Evolutionary conservation across 2,888 invertebrate genomes (phyloP).

Genomic region (Siphlonurus alternatus): DNA sequence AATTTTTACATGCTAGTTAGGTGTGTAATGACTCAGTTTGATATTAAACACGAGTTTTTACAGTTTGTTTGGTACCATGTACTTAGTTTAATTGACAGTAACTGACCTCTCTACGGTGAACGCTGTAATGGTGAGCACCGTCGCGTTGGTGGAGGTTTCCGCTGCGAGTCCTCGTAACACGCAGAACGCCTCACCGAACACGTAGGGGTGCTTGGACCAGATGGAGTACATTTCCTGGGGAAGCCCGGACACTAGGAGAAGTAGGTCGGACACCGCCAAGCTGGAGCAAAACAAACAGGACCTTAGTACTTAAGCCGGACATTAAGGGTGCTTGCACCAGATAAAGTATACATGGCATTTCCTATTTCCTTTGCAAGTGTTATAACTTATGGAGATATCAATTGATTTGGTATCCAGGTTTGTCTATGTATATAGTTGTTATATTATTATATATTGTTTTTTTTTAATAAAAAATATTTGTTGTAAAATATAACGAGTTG

Average conservation of each 20-base stretch:
- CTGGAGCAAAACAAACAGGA: conserved; percentile 22
- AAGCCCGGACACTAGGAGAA: conserved; percentile 28
- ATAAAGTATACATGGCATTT: not conserved
- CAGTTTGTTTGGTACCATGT: too few relatives aligned
- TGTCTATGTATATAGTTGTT: too few relatives aligned
- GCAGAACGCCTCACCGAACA: conserved; percentile 29
- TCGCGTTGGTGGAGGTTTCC: conserved; percentile 35
- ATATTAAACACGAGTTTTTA: too few relatives aligned
- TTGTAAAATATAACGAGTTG: too few relatives aligned
- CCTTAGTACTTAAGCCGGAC: not conserved
- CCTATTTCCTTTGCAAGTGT: too few relatives aligned
- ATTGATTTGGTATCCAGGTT: too few relatives aligned
- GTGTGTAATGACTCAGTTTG: too few relatives aligned
- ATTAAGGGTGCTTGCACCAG: not conserved
- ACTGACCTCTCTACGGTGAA: conserved; percentile 29
- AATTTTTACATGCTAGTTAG: too few relatives aligned
- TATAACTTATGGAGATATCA: too few relatives aligned
- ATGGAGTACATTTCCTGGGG: conserved; percentile 27
- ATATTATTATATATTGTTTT: too few relatives aligned
- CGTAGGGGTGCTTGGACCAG: conserved; percentile 18
- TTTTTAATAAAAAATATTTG: too few relatives aligned
- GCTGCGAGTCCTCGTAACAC: conserved; percentile 29
- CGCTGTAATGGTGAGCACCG: conserved; percentile 31
- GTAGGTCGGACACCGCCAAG: conserved; percentile 31
- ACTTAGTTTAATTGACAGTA: too few relatives aligned